A percentile compares a stretch with the other conserved stretches of the same genome.
phyloP scores from a whole-genome alignment of 2,113 vertebrate genomes.

The Aldabrachelys gigantea region DNA sequence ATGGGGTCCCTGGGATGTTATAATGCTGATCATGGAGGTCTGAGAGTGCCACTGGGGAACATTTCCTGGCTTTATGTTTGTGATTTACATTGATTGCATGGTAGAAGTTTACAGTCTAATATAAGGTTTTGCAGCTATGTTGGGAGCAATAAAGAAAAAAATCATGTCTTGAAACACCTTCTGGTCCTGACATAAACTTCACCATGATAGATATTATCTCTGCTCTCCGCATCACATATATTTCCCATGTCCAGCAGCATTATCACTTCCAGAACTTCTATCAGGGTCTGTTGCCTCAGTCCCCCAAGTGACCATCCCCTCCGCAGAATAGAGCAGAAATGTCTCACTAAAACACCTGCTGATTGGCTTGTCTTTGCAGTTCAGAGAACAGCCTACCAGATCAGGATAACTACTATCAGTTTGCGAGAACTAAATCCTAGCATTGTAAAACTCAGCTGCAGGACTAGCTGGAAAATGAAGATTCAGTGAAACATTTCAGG shows the following conservation, averaged over 20 bases:
- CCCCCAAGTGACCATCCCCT: background rate
- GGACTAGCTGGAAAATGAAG: background rate
- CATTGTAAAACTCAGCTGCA: background rate
- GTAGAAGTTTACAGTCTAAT: background rate
- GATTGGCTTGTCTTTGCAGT: background rate
- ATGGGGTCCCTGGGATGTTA: background rate
- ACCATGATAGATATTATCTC: background rate
- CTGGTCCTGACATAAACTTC: conserved; percentile 38
- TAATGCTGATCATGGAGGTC: background rate
- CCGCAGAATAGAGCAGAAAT: background rate
- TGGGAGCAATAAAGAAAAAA: conserved; percentile 56
- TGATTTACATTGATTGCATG: conserved; percentile 41
- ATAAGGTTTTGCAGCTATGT: background rate
- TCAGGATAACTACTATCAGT: background rate
- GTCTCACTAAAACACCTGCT: background rate
- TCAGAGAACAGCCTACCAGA: background rate
- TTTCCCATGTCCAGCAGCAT: conserved; percentile 7
- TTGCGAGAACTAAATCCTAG: background rate
- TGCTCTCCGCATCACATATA: background rate
- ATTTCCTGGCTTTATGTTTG: conserved; percentile 14
- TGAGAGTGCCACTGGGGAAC: background rate
- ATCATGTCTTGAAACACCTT: conserved; percentile 6
- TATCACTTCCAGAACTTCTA: background rate
- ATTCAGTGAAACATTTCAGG: background rate
- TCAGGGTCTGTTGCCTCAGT: background rate